Evolutionary conservation across 2,113 vertebrate genomes (phyloP).

Genomic region (Muntiacus muntjak): DNA sequence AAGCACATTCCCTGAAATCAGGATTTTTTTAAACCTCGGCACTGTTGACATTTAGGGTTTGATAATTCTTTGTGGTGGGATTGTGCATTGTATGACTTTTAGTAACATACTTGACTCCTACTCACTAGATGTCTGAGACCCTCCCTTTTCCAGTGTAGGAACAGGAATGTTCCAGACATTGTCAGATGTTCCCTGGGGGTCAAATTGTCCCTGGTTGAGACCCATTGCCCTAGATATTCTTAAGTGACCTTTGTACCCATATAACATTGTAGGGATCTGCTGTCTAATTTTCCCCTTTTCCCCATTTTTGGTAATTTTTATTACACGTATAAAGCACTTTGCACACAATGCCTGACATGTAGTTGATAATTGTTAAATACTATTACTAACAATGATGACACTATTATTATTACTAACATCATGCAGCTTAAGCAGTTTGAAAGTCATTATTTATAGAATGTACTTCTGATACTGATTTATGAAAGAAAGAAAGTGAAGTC

Average conservation of each 20-base stretch:
- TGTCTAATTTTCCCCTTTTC: background rate
- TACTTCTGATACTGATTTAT: background rate
- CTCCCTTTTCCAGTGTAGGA: background rate
- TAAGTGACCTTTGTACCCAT: background rate
- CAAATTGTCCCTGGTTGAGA: background rate
- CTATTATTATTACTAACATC: background rate
- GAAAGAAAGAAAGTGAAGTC: too few relatives aligned
- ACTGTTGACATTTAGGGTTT: background rate
- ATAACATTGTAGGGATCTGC: background rate
- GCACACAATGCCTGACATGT: background rate
- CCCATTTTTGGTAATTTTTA: background rate
- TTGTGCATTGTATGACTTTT: background rate
- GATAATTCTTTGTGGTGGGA: background rate
- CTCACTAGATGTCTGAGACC: background rate
- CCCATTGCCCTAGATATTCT: background rate
- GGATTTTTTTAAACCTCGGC: background rate
- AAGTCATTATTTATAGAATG: background rate
- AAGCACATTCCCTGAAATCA: constrained; percentile 4
- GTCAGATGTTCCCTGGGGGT: background rate
- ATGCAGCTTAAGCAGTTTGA: background rate
- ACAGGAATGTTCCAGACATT: background rate
- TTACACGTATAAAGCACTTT: background rate
- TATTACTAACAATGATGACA: background rate
- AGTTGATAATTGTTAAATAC: background rate
- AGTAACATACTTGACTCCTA: background rate